Percentiles rank a stretch among this genome's conserved stretches.
Evolutionary conservation across 2,888 invertebrate species (phyloP).

Genomic region (Tricholauxania praeusta): DNA sequence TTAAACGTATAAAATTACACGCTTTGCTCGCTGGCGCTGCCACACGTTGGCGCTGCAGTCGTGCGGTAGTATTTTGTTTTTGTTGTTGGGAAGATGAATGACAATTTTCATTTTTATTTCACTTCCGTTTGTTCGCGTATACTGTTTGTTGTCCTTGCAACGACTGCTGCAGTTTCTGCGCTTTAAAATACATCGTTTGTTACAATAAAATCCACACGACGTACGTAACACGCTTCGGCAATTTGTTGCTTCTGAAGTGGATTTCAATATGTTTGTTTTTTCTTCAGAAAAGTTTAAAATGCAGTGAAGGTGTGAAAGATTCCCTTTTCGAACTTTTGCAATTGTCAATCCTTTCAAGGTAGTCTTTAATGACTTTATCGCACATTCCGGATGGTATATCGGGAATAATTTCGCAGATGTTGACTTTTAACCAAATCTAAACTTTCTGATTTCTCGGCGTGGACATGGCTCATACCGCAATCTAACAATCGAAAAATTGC

Average conservation of each 20-base stretch:
- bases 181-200: slow-evolving; percentile 22
- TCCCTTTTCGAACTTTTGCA: too few relatives aligned
- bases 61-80: background rate
- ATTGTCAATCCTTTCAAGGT: too few relatives aligned
- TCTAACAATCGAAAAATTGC: too few relatives aligned
- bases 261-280: slow-evolving; percentile 25
- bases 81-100: slow-evolving; percentile 31
- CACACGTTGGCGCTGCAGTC: slow-evolving; percentile 4
- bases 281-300: too few relatives aligned
- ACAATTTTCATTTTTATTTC: slow-evolving; percentile 36
- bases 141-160: background rate
- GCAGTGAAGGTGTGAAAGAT: background rate
- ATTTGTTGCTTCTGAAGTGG: slow-evolving; percentile 32
- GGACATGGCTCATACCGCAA: too few relatives aligned
- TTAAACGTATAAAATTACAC: slow-evolving; percentile 39
- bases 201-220: slow-evolving; percentile 6
- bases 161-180: background rate
- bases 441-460: too few relatives aligned
- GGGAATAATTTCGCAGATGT: too few relatives aligned
- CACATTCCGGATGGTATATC: too few relatives aligned
- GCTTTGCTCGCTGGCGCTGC: slow-evolving; percentile 4
- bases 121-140: slow-evolving; percentile 14
- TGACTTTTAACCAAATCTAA: too few relatives aligned
- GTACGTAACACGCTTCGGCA: slow-evolving; percentile 33
- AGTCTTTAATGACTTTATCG: too few relatives aligned